A percentile compares a stretch with the other conserved stretches of the same genome.
Evolutionary conservation across 2,113 vertebrate species (phyloP).

Genomic region (Cochlearius cochlearius): DNA sequence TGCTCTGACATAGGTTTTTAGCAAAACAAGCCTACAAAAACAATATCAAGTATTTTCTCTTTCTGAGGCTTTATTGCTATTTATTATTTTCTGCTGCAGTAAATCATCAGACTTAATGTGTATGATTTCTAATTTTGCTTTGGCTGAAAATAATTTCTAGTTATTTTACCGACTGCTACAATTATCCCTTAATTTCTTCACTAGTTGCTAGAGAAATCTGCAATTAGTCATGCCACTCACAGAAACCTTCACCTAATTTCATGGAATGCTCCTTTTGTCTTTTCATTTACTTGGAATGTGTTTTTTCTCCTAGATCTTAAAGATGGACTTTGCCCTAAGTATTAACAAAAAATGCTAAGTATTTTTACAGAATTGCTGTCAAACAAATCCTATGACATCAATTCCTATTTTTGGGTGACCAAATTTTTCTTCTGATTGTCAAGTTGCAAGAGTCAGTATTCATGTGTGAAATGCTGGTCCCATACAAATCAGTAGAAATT

Average conservation of each 20-base stretch:
- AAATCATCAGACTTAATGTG: neutral
- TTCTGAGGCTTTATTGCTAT: neutral
- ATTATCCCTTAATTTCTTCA: conserved; percentile 17
- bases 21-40: neutral
- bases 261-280: conserved; percentile 22
- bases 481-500: neutral
- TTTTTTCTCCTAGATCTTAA: neutral
- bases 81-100: neutral
- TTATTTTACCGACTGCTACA: conserved; percentile 19
- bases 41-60: neutral
- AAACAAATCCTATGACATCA: neutral
- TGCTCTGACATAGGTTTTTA: neutral
- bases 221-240: conserved; percentile 18
- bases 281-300: conserved; percentile 7
- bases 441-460: neutral
- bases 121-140: conserved; percentile 12
- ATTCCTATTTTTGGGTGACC: neutral
- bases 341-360: neutral
- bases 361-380: neutral
- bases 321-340: neutral
- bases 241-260: conserved; percentile 24
- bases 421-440: neutral
- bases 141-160: neutral
- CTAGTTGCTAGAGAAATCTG: neutral
- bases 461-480: neutral